phyloP scores from a whole-genome alignment of 53 echinoderm and acorn worm species.

The Apostichopus leukothele region DNA sequence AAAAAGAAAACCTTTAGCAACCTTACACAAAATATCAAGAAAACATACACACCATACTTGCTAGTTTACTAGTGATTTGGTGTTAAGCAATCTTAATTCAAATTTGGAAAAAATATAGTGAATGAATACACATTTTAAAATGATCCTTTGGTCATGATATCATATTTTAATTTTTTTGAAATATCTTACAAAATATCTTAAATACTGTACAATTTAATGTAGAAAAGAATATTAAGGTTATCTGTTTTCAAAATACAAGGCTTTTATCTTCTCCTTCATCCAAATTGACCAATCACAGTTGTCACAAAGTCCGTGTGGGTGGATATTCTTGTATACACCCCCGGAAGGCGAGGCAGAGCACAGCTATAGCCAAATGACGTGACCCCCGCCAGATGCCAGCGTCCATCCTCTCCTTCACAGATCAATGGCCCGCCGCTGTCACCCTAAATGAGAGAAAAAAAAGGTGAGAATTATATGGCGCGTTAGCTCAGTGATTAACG shows the following conservation, averaged over 20 bases:
- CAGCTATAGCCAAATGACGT: slow-evolving; percentile 20
- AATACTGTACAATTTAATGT: not conserved
- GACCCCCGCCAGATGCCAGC: slow-evolving; percentile 23
- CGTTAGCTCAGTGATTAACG: too few relatives aligned
- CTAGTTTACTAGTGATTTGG: too few relatives aligned
- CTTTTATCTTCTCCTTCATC: not conserved
- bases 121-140: too few relatives aligned
- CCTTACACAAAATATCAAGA: too few relatives aligned
- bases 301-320: not conserved
- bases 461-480: too few relatives aligned
- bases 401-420: not conserved
- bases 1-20: too few relatives aligned
- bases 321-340: slow-evolving; percentile 31
- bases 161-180: not conserved
- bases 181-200: not conserved
- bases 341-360: slow-evolving; percentile 19
- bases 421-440: slow-evolving; percentile 24
- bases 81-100: too few relatives aligned
- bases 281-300: not conserved
- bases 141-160: too few relatives aligned
- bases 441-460: not conserved
- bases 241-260: not conserved
- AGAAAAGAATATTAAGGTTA: too few relatives aligned
- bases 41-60: too few relatives aligned
- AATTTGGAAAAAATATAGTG: too few relatives aligned